phyloP scores from a whole-genome alignment of 2,888 invertebrate species.

The Nomada fucata region DNA sequence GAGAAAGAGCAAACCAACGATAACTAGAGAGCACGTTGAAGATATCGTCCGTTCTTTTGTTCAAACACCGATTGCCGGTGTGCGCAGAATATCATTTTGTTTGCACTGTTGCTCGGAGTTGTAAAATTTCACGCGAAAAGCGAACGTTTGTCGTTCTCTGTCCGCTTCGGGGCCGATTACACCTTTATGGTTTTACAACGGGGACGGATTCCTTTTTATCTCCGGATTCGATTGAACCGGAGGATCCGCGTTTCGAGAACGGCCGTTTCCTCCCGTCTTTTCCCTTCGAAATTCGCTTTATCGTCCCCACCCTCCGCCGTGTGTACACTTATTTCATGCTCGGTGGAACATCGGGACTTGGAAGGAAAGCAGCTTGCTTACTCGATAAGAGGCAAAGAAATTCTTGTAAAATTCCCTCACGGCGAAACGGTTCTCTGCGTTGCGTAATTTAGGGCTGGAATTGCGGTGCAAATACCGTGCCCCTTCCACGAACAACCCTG shows the following conservation, averaged over 20 bases:
- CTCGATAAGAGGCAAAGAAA: constrained; percentile 47
- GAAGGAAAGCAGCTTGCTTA: constrained; percentile 66
- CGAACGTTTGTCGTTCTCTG: constrained; percentile 32
- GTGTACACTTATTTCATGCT: constrained; percentile 82
- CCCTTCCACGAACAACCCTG: background rate
- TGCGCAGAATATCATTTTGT: background rate
- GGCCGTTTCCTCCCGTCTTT: constrained; percentile 38
- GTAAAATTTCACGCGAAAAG: constrained; percentile 23
- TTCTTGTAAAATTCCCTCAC: constrained; percentile 35
- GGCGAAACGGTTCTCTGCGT: background rate
- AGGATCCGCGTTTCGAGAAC: constrained; percentile 51
- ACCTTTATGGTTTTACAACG: constrained; percentile 83
- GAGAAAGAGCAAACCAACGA: too few species aligned
- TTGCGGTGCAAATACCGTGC: background rate
- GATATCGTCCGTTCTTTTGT: too few species aligned
- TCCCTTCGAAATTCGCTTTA: constrained; percentile 72
- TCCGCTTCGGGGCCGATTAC: constrained; percentile 73
- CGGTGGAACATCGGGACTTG: constrained; percentile 70
- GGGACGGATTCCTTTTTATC: constrained; percentile 74
- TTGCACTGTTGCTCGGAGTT: constrained; percentile 37
- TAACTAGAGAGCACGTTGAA: too few species aligned
- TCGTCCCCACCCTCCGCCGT: constrained; percentile 58
- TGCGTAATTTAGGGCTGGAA: constrained; percentile 13
- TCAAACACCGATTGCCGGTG: too few species aligned
- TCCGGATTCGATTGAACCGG: constrained; percentile 62